Base-by-base conservation (phyloP, 2,888 invertebrate species). In the Nomada lathburiana region DNA sequence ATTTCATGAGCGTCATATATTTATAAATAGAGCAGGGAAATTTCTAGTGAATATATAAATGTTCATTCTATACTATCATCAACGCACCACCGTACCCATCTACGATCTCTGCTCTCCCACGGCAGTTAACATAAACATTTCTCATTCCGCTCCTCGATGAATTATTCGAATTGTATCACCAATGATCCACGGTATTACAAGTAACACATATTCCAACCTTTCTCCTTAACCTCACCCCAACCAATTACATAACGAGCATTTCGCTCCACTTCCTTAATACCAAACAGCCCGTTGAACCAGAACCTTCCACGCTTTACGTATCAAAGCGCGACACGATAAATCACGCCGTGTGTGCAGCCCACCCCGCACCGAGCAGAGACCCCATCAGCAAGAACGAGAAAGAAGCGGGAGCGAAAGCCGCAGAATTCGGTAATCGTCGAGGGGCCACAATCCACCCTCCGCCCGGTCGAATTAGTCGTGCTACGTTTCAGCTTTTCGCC, bases 401-500 rank as follows among this genome's bases (percentile, higher is more conserved):
- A 3, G 23, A 26, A 23, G 16, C 18, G 2, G 3, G n/a, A 20
- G 52, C 42, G 55, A 63, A 36, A 71, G 20, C 76, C 63, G 36
- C 16, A 18, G 44, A 47, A 75, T 65, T 64, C 64, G 29, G 64
- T 52, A 57, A 69, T 67, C 53, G 60, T 55, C 29, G 23, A 47
- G 60, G 29, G 60, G 18, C 23, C 5, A 36, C 9, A n/a, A 13
- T 52, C 36, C 70, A n/a, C n/a, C 57, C 68, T 44, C 59, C 20
- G 47, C 16, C 10, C 57, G 11, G 11, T 65, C 62, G 75, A 68
- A 75, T 82, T 72, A 73, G 13, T 59, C 64, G 20, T 16, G 52
- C 82, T 42, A 69, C 80, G 29, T 76, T 76, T 75, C 42, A 69
- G 18, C 55, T 60, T 52, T 50, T 63, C 53, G 26, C 55, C 26